Percentiles rank a stretch among this genome's conserved stretches.
phyloP scores from a whole-genome alignment of 1,140 invertebrate species.

The Drosophila murphyi region DNA sequence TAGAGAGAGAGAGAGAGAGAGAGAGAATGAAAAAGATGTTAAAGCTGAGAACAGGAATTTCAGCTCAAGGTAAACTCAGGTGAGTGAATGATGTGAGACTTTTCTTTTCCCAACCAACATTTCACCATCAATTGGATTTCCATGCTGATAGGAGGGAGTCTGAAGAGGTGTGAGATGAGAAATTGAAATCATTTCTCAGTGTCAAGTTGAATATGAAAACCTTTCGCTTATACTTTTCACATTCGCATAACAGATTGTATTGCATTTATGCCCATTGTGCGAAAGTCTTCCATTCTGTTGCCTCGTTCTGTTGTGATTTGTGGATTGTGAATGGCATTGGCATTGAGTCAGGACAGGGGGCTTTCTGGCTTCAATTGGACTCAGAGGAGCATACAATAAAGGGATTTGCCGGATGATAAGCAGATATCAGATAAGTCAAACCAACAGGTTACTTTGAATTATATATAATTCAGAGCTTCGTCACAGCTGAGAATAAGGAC shows the following conservation, averaged over 20 bases:
- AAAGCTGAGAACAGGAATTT: conserved; percentile 49
- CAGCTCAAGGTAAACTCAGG: conserved; percentile 39
- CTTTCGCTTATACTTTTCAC: conserved; percentile 23
- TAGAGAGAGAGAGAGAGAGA: not conserved
- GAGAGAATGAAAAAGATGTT: not conserved
- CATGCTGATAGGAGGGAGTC: not conserved
- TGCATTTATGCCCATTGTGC: conserved; percentile 35
- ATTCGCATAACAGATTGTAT: conserved; percentile 34
- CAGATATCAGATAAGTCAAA: not conserved
- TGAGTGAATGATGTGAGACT: not conserved
- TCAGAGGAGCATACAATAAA: conserved; percentile 29
- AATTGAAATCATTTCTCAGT: conserved; percentile 68
- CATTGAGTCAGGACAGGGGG: conserved; percentile 8
- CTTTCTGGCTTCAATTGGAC: conserved; percentile 15
- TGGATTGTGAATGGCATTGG: conserved; percentile 11
- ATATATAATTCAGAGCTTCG: not conserved
- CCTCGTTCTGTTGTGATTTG: conserved; percentile 4
- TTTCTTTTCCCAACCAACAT: not conserved
- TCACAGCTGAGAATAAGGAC: not conserved
- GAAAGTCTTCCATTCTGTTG: conserved; percentile 13
- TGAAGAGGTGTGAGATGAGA: conserved; percentile 22
- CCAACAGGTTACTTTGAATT: conserved; percentile 16
- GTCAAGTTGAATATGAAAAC: conserved; percentile 48
- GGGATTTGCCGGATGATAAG: conserved; percentile 27
- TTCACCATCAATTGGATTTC: conserved; percentile 38